A percentile compares a stretch with the other conserved stretches of the same genome.
These are phyloP conservation scores for Ormyrus labotus DNA, from an alignment of 2,888 invertebrate genomes.

Conservation along the genomic window DNA sequence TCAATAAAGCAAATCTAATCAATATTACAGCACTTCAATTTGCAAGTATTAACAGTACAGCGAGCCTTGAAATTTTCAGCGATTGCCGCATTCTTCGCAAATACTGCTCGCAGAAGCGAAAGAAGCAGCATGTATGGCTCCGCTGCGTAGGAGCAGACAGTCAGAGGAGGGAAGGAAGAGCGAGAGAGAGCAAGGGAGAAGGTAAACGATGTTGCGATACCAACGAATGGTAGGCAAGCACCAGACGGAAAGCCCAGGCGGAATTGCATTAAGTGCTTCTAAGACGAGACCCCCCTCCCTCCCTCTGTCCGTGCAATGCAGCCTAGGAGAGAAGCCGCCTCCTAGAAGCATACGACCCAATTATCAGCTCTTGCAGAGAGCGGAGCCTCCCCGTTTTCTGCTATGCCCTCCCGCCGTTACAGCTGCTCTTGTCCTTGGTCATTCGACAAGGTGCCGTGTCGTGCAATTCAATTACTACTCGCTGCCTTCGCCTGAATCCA, in stretches of 20 bases:
- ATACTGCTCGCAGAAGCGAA: too few species aligned
- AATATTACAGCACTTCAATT: too few species aligned
- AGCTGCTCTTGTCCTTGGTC: constrained; percentile 13
- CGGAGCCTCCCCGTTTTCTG: constrained; percentile 32
- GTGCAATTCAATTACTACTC: constrained; percentile 34
- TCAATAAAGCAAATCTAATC: too few species aligned
- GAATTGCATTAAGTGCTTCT: constrained; percentile 68
- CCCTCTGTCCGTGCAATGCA: not conserved
- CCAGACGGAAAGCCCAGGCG: constrained; percentile 64
- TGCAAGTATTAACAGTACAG: too few species aligned
- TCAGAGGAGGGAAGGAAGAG: constrained; percentile 16
- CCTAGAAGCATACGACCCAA: constrained; percentile 49
- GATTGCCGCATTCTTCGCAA: too few species aligned
- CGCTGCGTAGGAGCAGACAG: too few species aligned
- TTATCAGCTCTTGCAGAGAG: constrained; percentile 45
- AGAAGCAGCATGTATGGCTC: too few species aligned
- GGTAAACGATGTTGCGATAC: constrained; percentile 65
- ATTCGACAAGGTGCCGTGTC: constrained; percentile 3
- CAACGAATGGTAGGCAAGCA: constrained; percentile 64
- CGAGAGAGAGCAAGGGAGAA: constrained; percentile 46
- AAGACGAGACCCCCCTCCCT: constrained; percentile 10
- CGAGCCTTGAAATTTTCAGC: too few species aligned
- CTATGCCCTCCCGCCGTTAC: not conserved
- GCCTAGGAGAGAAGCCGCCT: not conserved
- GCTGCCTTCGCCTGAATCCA: too few species aligned